A percentile compares a stretch with the other conserved stretches of the same genome.
These are phyloP conservation scores for Mycogona germanica DNA, from an alignment of 2,888 invertebrate genomes.

Conservation along the genomic window DNA sequence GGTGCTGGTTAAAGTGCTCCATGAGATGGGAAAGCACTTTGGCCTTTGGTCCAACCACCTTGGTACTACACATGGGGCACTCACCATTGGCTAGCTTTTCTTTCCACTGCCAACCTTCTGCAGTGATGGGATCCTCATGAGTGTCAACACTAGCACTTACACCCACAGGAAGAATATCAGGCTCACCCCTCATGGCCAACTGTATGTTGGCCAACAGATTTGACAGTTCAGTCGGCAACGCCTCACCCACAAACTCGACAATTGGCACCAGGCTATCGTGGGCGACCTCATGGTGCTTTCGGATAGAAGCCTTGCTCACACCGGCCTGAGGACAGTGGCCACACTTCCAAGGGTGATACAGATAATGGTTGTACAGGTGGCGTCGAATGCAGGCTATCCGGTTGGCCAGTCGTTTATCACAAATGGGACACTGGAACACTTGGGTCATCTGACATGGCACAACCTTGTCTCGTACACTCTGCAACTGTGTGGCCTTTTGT, in stretches of 20 bases:
- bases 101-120: slow-evolving; percentile 16
- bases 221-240: slow-evolving; percentile 16
- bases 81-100: slow-evolving; percentile 9
- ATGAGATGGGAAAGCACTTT: slow-evolving; percentile 16
- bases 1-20: slow-evolving; percentile 12
- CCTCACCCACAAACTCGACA: slow-evolving; percentile 13
- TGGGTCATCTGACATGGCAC: background rate
- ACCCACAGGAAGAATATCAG: background rate
- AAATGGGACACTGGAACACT: slow-evolving; percentile 22
- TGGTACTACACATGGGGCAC: slow-evolving; percentile 16
- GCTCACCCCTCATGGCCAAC: background rate
- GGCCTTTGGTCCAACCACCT: slow-evolving; percentile 1
- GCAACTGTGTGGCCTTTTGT: background rate
- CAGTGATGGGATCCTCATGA: slow-evolving; percentile 8
- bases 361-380: slow-evolving; percentile 22
- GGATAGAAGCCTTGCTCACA: slow-evolving; percentile 14
- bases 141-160: background rate
- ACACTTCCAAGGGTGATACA: slow-evolving; percentile 23
- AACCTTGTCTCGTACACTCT: background rate
- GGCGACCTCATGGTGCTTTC: slow-evolving; percentile 13
- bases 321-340: slow-evolving; percentile 21
- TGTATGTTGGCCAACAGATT: slow-evolving; percentile 11
- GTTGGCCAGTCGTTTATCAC: slow-evolving; percentile 18
- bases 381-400: slow-evolving; percentile 21
- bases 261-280: slow-evolving; percentile 10